These are phyloP conservation scores for Acrocephalus kingi DNA, from an alignment of 2,113 vertebrate genomes.

Conservation along the genomic window DNA sequence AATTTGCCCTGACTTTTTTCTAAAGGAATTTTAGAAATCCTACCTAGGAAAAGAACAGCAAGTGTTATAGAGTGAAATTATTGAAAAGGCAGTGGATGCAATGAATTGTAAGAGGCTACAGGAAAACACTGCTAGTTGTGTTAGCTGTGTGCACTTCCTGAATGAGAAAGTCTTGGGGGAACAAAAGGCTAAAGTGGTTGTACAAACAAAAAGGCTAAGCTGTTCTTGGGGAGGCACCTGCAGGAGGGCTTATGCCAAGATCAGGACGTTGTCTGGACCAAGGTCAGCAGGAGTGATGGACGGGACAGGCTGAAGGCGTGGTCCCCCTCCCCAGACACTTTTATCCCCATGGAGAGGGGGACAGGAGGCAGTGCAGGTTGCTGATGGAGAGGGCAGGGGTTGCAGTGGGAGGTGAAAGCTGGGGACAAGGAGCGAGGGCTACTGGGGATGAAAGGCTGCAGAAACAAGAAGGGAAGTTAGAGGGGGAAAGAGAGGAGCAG, in stretches of 20 bases:
- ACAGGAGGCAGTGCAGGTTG: fast-evolving
- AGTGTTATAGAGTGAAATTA: background rate
- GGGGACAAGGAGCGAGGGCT: fast-evolving
- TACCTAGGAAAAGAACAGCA: background rate
- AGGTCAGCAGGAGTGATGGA: background rate
- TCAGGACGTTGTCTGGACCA: background rate
- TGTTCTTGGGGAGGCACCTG: background rate
- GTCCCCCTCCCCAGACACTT: background rate
- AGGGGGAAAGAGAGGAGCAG: background rate
- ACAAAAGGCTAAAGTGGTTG: background rate
- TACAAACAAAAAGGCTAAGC: background rate
- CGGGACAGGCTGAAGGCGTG: fast-evolving
- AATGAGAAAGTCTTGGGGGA: background rate
- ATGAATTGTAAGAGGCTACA: background rate
- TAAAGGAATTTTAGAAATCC: background rate
- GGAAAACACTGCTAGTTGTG: background rate
- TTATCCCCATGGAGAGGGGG: fast-evolving
- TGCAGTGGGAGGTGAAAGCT: fast-evolving
- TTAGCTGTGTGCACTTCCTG: background rate
- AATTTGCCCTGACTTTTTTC: background rate
- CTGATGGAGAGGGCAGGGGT: fast-evolving
- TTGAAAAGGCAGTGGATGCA: background rate
- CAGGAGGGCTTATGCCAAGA: background rate
- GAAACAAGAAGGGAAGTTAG: background rate
- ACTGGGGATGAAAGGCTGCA: background rate